Evolutionary conservation across 2,113 vertebrate genomes (phyloP).

Genomic region (Dasyprocta punctata): DNA sequence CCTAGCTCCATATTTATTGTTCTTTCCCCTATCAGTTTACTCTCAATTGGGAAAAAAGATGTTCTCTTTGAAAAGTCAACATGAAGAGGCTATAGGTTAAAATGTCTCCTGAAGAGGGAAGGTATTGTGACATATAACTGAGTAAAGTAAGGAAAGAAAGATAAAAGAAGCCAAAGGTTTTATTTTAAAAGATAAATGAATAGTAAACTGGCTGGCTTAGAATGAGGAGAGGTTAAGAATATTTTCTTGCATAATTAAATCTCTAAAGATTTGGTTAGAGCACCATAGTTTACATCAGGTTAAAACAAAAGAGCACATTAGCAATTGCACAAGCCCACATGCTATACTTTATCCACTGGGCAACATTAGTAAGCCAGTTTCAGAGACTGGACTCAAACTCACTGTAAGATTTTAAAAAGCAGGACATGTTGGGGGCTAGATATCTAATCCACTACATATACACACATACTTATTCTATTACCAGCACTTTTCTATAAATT

Average conservation of each 20-base stretch:
- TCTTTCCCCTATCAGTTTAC: neutral
- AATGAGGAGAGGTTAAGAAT: constrained; percentile 74
- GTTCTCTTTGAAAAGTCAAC: constrained; percentile 37
- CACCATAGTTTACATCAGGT: constrained; percentile 64
- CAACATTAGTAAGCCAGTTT: neutral
- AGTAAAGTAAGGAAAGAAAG: constrained; percentile 57
- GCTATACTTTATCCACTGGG: neutral
- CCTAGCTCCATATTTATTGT: neutral
- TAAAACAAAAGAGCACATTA: constrained; percentile 76
- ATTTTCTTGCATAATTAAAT: constrained; percentile 77
- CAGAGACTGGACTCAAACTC: neutral
- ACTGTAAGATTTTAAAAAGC: constrained; percentile 2
- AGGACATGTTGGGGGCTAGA: neutral
- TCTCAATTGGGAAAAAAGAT: neutral
- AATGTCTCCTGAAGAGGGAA: constrained; percentile 60
- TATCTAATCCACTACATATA: neutral
- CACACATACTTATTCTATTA: neutral
- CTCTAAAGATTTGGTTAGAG: constrained; percentile 72
- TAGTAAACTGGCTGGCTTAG: constrained; percentile 68
- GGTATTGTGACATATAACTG: neutral
- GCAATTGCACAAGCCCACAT: neutral
- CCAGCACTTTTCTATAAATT: neutral
- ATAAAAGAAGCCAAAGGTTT: constrained; percentile 74
- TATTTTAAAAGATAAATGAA: constrained; percentile 72
- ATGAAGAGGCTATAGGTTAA: constrained; percentile 56